Evolutionary conservation across 2,113 vertebrate species (phyloP).

Genomic region (Trichomycterus rosablanca): DNA sequence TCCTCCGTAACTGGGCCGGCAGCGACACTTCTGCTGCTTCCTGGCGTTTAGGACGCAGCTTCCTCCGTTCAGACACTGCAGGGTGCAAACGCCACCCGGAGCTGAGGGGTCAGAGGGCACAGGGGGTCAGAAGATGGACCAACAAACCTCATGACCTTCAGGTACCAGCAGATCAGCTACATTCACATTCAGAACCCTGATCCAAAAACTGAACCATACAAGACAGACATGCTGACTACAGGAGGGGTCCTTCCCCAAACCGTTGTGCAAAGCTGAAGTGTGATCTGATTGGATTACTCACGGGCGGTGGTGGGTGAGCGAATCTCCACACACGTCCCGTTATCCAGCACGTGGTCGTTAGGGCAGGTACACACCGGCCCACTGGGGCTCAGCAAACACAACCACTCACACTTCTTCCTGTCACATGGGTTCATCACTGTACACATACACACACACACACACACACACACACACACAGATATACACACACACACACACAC

Average conservation of each 20-base stretch:
- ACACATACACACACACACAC: slow-evolving; percentile 21
- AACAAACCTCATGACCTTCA: too few relatives aligned
- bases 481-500: slow-evolving; percentile 19
- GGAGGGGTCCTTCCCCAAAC: too few relatives aligned
- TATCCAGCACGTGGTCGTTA: slow-evolving; percentile 85
- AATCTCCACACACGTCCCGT: slow-evolving; percentile 85
- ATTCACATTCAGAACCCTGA: too few relatives aligned
- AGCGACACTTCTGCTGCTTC: slow-evolving; percentile 91
- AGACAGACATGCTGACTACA: too few relatives aligned
- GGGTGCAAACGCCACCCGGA: slow-evolving; percentile 74
- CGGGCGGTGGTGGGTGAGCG: slow-evolving; percentile 79
- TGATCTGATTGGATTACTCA: too few relatives aligned
- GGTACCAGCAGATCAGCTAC: too few relatives aligned
- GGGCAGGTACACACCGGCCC: slow-evolving; percentile 93
- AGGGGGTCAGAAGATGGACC: too few relatives aligned
- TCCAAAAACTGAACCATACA: too few relatives aligned
- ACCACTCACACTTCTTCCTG: slow-evolving; percentile 96
- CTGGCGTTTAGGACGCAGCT: slow-evolving; percentile 93
- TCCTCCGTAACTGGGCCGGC: slow-evolving; percentile 88
- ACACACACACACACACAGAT: slow-evolving; percentile 6
- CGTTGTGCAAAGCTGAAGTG: too few relatives aligned
- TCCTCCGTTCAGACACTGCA: slow-evolving; percentile 85
- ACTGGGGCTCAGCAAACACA: slow-evolving; percentile 92
- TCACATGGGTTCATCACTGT: slow-evolving; percentile 93
- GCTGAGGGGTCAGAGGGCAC: too few relatives aligned